phyloP scores from a whole-genome alignment of 2,797 vertebrate species.

The Acanthurus tractus region DNA sequence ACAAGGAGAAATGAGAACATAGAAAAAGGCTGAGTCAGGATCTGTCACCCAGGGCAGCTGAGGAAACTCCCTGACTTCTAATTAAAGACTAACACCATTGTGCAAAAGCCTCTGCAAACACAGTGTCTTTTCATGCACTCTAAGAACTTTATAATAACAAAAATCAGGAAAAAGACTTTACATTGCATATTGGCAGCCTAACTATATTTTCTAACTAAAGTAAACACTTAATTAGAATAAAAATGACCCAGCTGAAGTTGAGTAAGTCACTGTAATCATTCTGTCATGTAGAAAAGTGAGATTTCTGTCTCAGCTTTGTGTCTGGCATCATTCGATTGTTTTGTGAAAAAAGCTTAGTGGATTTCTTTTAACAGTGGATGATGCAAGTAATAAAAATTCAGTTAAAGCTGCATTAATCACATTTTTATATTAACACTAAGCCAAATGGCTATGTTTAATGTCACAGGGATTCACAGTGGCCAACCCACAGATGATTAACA shows the following conservation, averaged over 20 bases:
- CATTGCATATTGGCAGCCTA: neutral
- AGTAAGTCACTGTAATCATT: neutral
- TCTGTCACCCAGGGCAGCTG: neutral
- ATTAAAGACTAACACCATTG: constrained; percentile 6
- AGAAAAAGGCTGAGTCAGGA: neutral
- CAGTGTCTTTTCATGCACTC: neutral
- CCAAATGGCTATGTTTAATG: neutral
- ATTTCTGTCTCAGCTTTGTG: neutral
- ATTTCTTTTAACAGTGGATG: neutral
- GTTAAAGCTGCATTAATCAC: neutral
- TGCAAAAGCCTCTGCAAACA: neutral
- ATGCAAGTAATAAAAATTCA: neutral
- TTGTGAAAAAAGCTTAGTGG: neutral
- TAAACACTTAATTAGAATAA: neutral
- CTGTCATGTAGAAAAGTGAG: neutral
- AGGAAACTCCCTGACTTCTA: constrained; percentile 38
- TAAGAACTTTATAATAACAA: neutral
- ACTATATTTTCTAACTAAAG: neutral
- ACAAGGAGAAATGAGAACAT: neutral
- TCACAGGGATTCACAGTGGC: neutral
- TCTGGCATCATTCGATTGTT: neutral
- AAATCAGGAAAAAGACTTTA: neutral
- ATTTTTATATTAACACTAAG: neutral
- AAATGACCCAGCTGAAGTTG: neutral
- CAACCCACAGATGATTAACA: neutral